phyloP scores from a whole-genome alignment of 2,888 invertebrate species.

The Metallyticus violacea region DNA sequence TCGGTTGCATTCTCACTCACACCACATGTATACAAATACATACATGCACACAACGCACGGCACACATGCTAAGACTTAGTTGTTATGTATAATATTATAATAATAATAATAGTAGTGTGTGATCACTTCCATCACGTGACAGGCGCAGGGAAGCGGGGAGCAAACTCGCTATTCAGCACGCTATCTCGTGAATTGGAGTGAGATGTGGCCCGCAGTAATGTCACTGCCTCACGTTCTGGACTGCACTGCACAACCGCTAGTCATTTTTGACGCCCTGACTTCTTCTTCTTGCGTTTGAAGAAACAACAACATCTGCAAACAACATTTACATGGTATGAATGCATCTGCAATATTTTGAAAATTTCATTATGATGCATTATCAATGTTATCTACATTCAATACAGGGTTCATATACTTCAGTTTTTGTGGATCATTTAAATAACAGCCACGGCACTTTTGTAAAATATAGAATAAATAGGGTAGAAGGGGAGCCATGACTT shows the following conservation, averaged over 20 bases:
- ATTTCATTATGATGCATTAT: no score
- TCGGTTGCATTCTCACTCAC: neutral
- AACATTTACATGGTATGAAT: conserved; percentile 37
- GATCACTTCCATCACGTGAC: conserved; percentile 4
- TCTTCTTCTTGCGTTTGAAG: conserved; percentile 99
- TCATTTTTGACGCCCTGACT: conserved; percentile 88
- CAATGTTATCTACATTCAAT: no score
- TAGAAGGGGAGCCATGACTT: no score
- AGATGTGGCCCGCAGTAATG: conserved; percentile 60
- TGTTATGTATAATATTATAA: conserved; percentile 1
- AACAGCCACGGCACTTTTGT: no score
- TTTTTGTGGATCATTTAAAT: no score
- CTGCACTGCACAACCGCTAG: conserved; percentile 69
- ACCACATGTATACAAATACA: conserved; percentile 7
- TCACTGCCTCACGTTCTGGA: conserved; percentile 62
- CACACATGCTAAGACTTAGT: conserved; percentile 3
- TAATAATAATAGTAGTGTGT: conserved; percentile 5
- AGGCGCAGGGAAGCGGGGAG: conserved; percentile 8
- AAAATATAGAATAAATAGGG: no score
- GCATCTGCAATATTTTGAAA: neutral
- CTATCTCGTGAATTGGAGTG: conserved; percentile 62
- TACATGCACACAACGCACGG: conserved; percentile 1
- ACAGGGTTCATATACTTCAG: no score
- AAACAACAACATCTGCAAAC: conserved; percentile 95
- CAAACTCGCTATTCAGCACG: conserved; percentile 46